Evolutionary conservation across 64 coral and sea anemone genomes (phyloP), one percentile per base, ranked within the genome.

Genomic region (Porites lutea): DNA sequence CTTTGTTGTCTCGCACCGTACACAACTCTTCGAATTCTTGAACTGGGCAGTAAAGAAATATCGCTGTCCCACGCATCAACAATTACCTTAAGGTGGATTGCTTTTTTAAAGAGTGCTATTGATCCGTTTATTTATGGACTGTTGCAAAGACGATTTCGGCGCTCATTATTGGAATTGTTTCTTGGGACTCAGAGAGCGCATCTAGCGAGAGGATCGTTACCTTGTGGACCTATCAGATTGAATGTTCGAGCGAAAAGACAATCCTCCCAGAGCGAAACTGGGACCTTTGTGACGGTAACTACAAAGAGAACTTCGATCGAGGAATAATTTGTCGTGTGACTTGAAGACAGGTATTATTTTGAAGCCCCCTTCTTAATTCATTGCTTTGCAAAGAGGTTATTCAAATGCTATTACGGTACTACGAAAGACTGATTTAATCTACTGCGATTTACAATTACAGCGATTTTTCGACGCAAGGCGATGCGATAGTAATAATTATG

Each of bases 111-210:
- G 65, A 96, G 94, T 47, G 73, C 97, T 9, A 91, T 99, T 59
- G 92, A 99, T 92, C 97, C 97, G 20, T 96, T 99, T 51, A 96
- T 99, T 58, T 99, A 99, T n/a, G 97, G 97, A 4, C 84, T 99
- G 54, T 81, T 99, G 10, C 97, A 99, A 47, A 91, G 94, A 58
- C 89, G 97, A 88, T 99, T 99, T 83, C 79, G 97, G 14, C 74
- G 95, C 64, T 88, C 94, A 1, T 78, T 99, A 8, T 80, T 96
- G 8, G 92, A 98, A 20, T 20, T 95, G 22, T 92, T 98, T 77
- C 73, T 94, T 15, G 92, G 92, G 7, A 75, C 89, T 8, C 96
- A 95, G 50, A 86, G 89, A 51, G 96, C 96, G 3, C 84, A 93
- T 20, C 44, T 95, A 47, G 96, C 89, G 19, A 86, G 96, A 58